These are phyloP conservation scores for Fabriciana adippe DNA, from an alignment of 2,888 invertebrate species.

Conservation along the genomic window DNA sequence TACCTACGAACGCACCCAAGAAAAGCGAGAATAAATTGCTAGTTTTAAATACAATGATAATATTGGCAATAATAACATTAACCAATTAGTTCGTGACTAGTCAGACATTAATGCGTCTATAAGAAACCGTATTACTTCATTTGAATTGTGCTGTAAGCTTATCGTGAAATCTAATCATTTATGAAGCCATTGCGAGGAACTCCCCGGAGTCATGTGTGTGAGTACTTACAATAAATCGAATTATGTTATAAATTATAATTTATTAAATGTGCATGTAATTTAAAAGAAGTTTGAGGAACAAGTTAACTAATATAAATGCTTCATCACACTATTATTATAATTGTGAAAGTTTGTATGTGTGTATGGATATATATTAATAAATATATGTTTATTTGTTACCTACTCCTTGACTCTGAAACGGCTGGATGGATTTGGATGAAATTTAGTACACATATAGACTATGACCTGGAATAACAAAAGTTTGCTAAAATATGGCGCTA, in stretches of 20 bases:
- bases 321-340: too few relatives aligned
- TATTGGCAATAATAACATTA: not conserved
- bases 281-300: too few relatives aligned
- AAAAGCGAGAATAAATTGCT: not conserved
- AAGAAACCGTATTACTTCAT: conserved; percentile 35
- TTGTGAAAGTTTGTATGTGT: too few relatives aligned
- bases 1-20: too few relatives aligned
- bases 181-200: conserved; percentile 39
- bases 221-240: conserved; percentile 32
- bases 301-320: too few relatives aligned
- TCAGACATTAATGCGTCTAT: conserved; percentile 11
- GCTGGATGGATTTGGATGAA: too few relatives aligned
- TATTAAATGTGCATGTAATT: not conserved
- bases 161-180: conserved; percentile 39
- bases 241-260: conserved; percentile 21
- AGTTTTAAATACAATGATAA: not conserved
- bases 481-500: too few relatives aligned
- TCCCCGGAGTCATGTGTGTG: conserved; percentile 21
- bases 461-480: too few relatives aligned
- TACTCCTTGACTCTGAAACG: too few relatives aligned
- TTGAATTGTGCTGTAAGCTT: conserved; percentile 36
- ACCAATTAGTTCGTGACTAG: conserved; percentile 12
- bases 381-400: too few relatives aligned
- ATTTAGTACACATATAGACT: too few relatives aligned
- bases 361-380: too few relatives aligned